phyloP scores from a whole-genome alignment of 1,140 invertebrate genomes.

The Lepidurus apus region DNA sequence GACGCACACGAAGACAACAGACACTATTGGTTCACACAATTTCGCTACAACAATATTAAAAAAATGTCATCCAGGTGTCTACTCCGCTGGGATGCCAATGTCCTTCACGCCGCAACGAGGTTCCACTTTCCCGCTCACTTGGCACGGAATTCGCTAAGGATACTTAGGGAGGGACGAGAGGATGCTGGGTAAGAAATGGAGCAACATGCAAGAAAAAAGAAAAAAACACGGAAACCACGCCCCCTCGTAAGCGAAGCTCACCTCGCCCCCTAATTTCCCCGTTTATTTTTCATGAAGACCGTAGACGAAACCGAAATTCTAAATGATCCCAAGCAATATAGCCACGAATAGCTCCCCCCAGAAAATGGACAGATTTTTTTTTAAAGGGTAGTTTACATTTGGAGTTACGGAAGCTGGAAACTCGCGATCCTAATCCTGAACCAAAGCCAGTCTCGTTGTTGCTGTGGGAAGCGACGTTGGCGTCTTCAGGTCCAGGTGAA shows the following conservation, averaged over 20 bases:
- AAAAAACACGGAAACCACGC: neutral
- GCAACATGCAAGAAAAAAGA: neutral
- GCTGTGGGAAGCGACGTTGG: neutral
- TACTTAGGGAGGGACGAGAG: neutral
- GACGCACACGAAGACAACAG: neutral
- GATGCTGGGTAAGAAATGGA: neutral
- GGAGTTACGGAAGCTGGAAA: constrained; percentile 18
- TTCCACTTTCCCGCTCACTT: constrained; percentile 14
- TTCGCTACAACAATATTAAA: neutral
- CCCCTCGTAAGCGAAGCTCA: neutral
- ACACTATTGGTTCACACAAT: neutral
- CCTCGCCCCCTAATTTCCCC: neutral
- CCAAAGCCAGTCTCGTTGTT: constrained; percentile 17
- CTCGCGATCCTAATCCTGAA: constrained; percentile 12
- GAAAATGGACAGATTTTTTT: neutral
- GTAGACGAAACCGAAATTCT: neutral
- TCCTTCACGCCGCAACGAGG: constrained; percentile 6
- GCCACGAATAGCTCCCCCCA: neutral
- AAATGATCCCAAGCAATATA: neutral
- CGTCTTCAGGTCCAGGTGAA: neutral
- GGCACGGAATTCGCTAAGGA: neutral
- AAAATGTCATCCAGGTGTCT: neutral
- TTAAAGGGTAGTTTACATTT: constrained; percentile 3
- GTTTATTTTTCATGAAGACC: neutral
- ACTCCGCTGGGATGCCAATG: neutral